Evolutionary conservation across 2,888 invertebrate species (phyloP), one percentile per base, ranked within the genome.

Genomic region (Tetropium fuscum): DNA sequence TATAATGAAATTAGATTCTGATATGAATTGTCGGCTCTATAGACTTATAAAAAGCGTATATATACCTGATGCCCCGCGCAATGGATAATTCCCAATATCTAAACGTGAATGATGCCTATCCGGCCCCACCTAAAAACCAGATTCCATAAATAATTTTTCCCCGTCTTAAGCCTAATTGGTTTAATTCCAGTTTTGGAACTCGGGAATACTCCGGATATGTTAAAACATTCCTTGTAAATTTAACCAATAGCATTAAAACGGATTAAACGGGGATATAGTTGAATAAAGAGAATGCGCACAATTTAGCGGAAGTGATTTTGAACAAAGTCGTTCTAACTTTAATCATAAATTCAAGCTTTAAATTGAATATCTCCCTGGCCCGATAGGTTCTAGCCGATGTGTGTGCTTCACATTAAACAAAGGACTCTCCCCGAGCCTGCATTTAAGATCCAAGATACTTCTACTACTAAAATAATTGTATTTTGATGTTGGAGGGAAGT

Each of bases 201-300:
- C 62, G 53, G 64, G 70, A 71, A 68, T 70, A 73, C 72, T 68
- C 68, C 34, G 63, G 60, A 68, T 68, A 71, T 70, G 69, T 64
- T 68, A 64, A 68, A 68, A 69, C 71, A 70, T 72, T 74, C 70
- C 72, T 68, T 72, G 72, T 72, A 74, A 77, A 78, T 78, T 75
- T 70, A 72, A 74, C 77, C 78, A 76, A 78, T 79, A 78, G 77
- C 77, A 76, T 76, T 78, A 76, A 78, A 78, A 71, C 74, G 76
- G 78, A 78, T 78, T 78, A 79, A 78, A 78, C 71, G 72, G 70
- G 77, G 74, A 75, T 76, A 74, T 74, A 76, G 75, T 74, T 73
- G 77, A 77, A 77, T 78, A 76, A 78, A 77, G 78, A 76, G 78
- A 78, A 78, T 77, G 78, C 75, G 74, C 77, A 78, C 78, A 78